Evolutionary conservation across 2,113 vertebrate genomes (phyloP).

Genomic region (Eolophus roseicapilla): DNA sequence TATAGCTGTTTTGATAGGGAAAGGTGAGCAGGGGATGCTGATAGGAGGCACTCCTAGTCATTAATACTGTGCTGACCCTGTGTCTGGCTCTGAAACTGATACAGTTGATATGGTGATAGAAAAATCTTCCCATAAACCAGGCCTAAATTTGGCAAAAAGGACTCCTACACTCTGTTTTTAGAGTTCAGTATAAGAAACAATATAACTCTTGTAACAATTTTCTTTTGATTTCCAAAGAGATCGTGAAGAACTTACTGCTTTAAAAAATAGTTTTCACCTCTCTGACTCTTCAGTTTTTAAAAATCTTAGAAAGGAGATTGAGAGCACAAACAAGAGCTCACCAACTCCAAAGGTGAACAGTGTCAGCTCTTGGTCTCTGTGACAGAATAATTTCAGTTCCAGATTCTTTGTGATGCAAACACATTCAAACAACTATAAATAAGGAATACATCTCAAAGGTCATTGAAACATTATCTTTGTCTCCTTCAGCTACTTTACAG

Average conservation of each 20-base stretch:
- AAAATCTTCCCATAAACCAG: neutral
- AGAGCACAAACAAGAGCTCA: conserved; percentile 7
- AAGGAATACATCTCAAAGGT: neutral
- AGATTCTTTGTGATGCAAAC: conserved; percentile 1
- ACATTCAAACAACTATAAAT: neutral
- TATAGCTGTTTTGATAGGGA: neutral
- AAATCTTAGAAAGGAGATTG: conserved; percentile 6
- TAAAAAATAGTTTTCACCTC: conserved; percentile 46
- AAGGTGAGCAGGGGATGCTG: neutral
- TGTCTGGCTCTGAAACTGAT: neutral
- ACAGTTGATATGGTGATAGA: neutral
- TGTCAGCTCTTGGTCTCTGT: neutral
- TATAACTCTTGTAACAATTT: neutral
- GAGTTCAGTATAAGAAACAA: neutral
- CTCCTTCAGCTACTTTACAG: neutral
- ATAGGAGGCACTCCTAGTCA: neutral
- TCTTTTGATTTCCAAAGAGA: conserved; percentile 36
- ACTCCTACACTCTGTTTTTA: neutral
- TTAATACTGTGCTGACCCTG: neutral
- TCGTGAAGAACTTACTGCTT: conserved; percentile 20
- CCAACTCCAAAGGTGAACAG: neutral
- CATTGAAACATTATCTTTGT: neutral
- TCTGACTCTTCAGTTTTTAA: conserved; percentile 13
- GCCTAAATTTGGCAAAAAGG: neutral
- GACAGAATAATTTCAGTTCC: neutral